Conservation (phyloP, 2,888 invertebrate species). For the Epirrhoe alternata region DNA sequence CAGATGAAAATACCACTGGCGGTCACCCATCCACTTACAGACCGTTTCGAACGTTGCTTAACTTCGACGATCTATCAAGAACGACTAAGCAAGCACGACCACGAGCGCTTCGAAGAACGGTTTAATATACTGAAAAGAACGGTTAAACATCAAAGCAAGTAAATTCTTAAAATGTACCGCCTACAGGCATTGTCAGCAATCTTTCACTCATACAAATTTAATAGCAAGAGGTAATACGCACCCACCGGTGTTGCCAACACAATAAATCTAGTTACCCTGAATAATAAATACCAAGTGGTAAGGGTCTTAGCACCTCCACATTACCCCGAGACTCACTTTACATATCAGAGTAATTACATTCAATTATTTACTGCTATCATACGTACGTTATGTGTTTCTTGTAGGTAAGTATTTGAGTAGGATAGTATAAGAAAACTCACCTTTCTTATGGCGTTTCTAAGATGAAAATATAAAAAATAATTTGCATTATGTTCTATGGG, state of each 20-base stretch:
- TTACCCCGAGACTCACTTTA: slow-evolving; percentile 37
- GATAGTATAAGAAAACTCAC: not conserved
- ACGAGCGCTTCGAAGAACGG: no score
- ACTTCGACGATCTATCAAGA: no score
- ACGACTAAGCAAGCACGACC: no score
- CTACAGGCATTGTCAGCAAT: not conserved
- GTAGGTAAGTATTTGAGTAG: not conserved
- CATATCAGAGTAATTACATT: slow-evolving; percentile 40
- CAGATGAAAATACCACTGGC: no score
- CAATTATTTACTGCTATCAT: slow-evolving; percentile 35
- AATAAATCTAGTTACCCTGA: slow-evolving; percentile 54
- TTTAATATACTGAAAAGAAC: no score
- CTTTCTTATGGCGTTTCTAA: not conserved
- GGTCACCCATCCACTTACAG: no score
- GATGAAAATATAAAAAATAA: no score
- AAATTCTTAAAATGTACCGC: not conserved
- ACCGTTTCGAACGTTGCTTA: no score
- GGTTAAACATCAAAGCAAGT: no score
- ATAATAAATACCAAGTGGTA: slow-evolving; percentile 53
- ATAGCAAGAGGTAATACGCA: slow-evolving; percentile 6
- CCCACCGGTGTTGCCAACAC: slow-evolving; percentile 34
- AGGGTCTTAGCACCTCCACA: slow-evolving; percentile 42
- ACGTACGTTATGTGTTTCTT: slow-evolving; percentile 12
- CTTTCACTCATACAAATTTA: not conserved
- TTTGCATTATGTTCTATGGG: no score